Evolutionary conservation across 2,113 vertebrate species (phyloP), one percentile per base, ranked within the genome.

Genomic region (Pitta sordida): DNA sequence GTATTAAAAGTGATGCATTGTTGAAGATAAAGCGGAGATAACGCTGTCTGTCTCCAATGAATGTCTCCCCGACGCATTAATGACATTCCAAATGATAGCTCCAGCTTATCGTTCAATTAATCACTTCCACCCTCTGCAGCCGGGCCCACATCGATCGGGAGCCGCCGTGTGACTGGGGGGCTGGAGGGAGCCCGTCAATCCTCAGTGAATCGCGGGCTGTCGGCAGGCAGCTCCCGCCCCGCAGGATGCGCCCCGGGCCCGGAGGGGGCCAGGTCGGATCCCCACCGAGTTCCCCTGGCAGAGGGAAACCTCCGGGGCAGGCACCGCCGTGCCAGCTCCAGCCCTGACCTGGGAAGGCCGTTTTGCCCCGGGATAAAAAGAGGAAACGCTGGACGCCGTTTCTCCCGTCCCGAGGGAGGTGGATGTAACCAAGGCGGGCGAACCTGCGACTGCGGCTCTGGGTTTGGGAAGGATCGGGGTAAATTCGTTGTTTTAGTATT

Each of bases 21-120:
- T 98, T 98, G 97, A 96, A 99, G 99, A 99, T 99, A 99, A 99
- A 99, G 99, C 98, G 96, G 97, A 98, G 99, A 99, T 99, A 99
- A 99, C 98, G 98, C 98, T 97, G 98, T 98, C 98, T 99, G 99
- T 99, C 99, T 99, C 98, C 98, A 97, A 96, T 93, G 97, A 95
- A 96, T 97, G 98, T 98, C 98, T 99, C 98, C 97, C 91, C 97
- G 98, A 97, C 97, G 98, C 99, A 98, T 98, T 99, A 99, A 98
- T 98, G 98, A 98, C 98, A 97, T 98, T 98, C 98, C 98, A 98
- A 98, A 98, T 98, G 98, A 98, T 98, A 98, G 97, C 97, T 97
- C 91, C 91, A 94, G 97, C 97, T 98, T 98, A 97, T 98, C 97
- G 97, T 96, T 98, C 97, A 96, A 97, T 98, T 98, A 98, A 98